Evolutionary conservation across 2,888 invertebrate species (phyloP).

Genomic region (Sinodicranocentrus sp.): DNA sequence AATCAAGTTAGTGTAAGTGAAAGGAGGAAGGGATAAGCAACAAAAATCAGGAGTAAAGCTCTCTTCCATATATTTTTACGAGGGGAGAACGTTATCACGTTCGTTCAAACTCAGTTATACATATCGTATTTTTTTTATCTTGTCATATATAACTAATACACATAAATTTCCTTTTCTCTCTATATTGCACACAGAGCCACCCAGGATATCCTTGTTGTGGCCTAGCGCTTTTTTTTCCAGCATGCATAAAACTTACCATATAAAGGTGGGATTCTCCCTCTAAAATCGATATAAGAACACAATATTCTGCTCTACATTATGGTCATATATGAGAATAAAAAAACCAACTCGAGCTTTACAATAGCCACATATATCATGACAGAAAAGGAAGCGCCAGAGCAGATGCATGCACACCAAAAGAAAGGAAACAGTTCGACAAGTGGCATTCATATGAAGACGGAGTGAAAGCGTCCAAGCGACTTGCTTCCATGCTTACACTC

Average conservation of each 20-base stretch:
- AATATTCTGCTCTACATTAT: neutral
- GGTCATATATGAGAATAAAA: neutral
- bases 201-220: slow-evolving; percentile 15
- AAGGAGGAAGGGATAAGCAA: slow-evolving; percentile 23
- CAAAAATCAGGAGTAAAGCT: slow-evolving; percentile 16
- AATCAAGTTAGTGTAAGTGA: slow-evolving; percentile 38
- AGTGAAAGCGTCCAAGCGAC: slow-evolving; percentile 39
- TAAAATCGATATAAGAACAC: slow-evolving; percentile 42
- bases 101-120: neutral
- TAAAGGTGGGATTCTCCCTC: slow-evolving; percentile 8
- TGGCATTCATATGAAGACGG: neutral
- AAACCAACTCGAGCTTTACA: neutral
- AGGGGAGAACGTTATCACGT: slow-evolving; percentile 14
- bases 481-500: no score
- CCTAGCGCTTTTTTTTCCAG: no score
- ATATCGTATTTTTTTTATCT: no score
- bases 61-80: slow-evolving; percentile 4
- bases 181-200: no score
- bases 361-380: no score
- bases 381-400: neutral
- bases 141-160: no score
- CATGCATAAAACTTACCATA: no score
- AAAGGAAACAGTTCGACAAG: neutral
- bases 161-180: no score
- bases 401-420: neutral